phyloP scores from a whole-genome alignment of 35 echinoderm and acorn worm genomes.

The Nesometra sesokonis region DNA sequence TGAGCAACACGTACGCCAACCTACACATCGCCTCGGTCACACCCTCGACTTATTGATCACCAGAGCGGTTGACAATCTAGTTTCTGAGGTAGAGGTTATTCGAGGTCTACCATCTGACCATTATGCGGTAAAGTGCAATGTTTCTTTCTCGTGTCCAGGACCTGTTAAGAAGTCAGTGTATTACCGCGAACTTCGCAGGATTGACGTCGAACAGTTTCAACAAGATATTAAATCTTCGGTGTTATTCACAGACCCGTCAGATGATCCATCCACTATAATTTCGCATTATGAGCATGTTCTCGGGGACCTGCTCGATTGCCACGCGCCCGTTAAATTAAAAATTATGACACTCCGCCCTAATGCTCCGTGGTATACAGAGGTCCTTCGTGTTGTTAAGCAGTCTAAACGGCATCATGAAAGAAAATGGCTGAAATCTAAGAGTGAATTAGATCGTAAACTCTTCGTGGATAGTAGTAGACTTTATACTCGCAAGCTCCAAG shows the following conservation, averaged over 20 bases:
- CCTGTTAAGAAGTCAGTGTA: background rate
- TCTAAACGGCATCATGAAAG: conserved; percentile 10
- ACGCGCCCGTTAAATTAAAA: background rate
- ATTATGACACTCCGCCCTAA: background rate
- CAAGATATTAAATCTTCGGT: background rate
- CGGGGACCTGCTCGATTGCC: background rate
- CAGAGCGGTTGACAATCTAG: too few relatives aligned
- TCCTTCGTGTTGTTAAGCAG: conserved; percentile 9
- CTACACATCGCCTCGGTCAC: background rate
- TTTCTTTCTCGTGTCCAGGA: background rate
- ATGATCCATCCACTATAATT: background rate
- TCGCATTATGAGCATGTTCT: conserved; percentile 8
- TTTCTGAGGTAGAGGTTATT: background rate
- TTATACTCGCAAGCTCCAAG: too few relatives aligned
- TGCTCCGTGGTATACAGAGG: conserved; percentile 30
- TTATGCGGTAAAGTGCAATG: conserved; percentile 4
- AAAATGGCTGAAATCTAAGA: conserved; percentile 23
- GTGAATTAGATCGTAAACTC: conserved; percentile 28
- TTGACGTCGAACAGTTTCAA: background rate
- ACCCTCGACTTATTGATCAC: background rate
- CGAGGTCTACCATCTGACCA: conserved; percentile 25
- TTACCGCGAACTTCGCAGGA: background rate
- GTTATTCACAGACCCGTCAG: background rate
- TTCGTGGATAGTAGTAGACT: too few relatives aligned
- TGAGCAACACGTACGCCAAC: background rate